Percentiles rank a stretch among this genome's conserved stretches.
phyloP scores from a whole-genome alignment of 2,888 invertebrate species.

The Coelinius sp. region DNA sequence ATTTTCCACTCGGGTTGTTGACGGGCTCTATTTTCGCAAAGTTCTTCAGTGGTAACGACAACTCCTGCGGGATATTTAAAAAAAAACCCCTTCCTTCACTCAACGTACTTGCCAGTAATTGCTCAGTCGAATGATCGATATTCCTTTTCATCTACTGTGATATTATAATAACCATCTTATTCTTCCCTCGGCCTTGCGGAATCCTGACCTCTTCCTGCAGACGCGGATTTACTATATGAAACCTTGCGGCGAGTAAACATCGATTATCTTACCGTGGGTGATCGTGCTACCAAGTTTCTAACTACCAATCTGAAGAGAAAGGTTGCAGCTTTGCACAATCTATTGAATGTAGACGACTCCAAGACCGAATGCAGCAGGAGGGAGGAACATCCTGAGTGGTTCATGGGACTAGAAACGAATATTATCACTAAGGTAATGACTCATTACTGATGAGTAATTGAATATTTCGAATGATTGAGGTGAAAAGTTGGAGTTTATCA shows the following conservation, averaged over 20 bases:
- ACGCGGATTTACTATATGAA: constrained; percentile 81
- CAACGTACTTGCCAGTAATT: background rate
- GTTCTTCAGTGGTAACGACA: background rate
- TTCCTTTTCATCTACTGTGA: background rate
- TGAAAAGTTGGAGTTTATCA: constrained; percentile 23
- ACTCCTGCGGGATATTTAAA: background rate
- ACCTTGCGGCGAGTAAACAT: constrained; percentile 79
- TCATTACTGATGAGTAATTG: too few relatives aligned
- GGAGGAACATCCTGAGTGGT: constrained; percentile 85
- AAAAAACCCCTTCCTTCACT: background rate
- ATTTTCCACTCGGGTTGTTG: too few relatives aligned
- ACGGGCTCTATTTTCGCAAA: too few relatives aligned
- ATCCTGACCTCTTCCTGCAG: constrained; percentile 67
- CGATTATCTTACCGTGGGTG: constrained; percentile 80
- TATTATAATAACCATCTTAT: constrained; percentile 9
- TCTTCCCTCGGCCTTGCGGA: constrained; percentile 12
- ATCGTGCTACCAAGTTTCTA: constrained; percentile 82
- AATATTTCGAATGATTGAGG: constrained; percentile 1
- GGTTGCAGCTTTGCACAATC: constrained; percentile 66
- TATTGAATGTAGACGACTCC: constrained; percentile 72
- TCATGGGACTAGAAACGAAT: constrained; percentile 75
- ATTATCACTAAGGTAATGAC: constrained; percentile 59
- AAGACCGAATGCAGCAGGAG: constrained; percentile 76
- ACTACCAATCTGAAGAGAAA: constrained; percentile 77
- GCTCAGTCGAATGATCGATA: background rate